Evolutionary conservation across 2,113 vertebrate species (phyloP), one percentile per base, ranked within the genome.

Genomic region (Orcinus orca): DNA sequence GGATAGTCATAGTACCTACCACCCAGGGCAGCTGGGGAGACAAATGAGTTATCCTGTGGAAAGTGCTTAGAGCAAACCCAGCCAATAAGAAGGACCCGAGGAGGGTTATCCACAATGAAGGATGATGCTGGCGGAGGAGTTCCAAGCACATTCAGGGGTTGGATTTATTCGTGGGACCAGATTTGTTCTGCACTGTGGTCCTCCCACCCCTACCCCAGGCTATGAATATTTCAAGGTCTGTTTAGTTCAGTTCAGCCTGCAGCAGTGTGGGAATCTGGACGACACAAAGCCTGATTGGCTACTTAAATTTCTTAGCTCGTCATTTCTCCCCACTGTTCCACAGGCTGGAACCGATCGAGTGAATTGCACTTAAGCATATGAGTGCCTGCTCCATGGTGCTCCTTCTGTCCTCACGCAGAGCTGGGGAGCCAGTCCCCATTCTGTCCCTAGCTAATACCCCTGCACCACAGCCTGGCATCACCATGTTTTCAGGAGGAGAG

Each of bases 131-230:
- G 33, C 14, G 38, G 55, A 79, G 60, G 47, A n/a, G 18, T 55
- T 83, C 23, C 38, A 58, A 87, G 67, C 65, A 38, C 14, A 0
- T 21, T 14, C 36, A 67, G 2, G 33, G 31, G 8, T 33, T 68
- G 55, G 14, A n/a, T n/a, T 71, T 26, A 15, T 6, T 38, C 25
- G 58, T 41, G 70, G 62, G 50, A 33, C 11, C 18, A 1, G 23
- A 47, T 23, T 36, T 1, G 0, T 74, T 74, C 50, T 10, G 23
- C 26, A 3, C 29, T 25, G 25, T 0, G 36, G 63, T 36, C 29
- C 33, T 41, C 8, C 10, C n/a, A 36, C 44, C 71, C 70, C 26
- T 21, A 25, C 60, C 60, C 9, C 60, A 23, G 53, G 53, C n/a
- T 14, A 4, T 2, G 29, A 25, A 25, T 8, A 8, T n/a, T 29